A percentile compares a stretch with the other conserved stretches of the same genome.
These are phyloP conservation scores for Synanthedon andrenaeformis DNA, from an alignment of 2,888 invertebrate species.

Conservation along the genomic window DNA sequence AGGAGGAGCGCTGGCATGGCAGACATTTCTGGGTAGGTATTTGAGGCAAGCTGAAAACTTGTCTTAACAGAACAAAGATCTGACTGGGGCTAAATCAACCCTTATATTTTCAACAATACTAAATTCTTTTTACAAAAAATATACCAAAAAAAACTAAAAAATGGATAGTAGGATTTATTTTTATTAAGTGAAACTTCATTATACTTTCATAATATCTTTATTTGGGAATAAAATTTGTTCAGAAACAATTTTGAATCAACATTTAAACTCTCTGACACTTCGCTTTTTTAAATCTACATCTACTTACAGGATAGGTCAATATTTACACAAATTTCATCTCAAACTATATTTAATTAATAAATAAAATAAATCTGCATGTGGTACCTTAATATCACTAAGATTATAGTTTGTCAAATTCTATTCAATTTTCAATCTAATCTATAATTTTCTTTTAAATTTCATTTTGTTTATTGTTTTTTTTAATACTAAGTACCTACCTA, in stretches of 20 bases:
- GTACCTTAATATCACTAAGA: background rate
- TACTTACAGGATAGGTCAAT: constrained; percentile 16
- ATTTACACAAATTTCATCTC: constrained; percentile 22
- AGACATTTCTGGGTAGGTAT: too few relatives aligned
- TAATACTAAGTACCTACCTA: constrained; percentile 18
- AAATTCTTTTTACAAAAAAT: too few relatives aligned
- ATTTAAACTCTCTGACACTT: constrained; percentile 12
- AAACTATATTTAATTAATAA: constrained; percentile 29
- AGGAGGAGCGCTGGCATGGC: too few relatives aligned
- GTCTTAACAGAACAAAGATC: too few relatives aligned
- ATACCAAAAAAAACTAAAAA: too few relatives aligned
- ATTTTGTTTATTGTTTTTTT: constrained; percentile 16
- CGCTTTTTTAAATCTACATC: constrained; percentile 9
- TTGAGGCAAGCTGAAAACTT: too few relatives aligned
- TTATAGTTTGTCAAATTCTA: constrained; percentile 20
- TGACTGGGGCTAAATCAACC: too few relatives aligned
- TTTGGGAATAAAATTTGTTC: constrained; percentile 57
- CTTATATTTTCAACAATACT: too few relatives aligned
- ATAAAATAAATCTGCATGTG: constrained; percentile 49
- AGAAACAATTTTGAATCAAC: constrained; percentile 41
- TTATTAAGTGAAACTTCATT: background rate
- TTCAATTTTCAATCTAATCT: constrained; percentile 24
- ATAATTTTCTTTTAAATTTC: constrained; percentile 32
- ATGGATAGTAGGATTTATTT: background rate
- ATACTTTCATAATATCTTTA: constrained; percentile 30